These are phyloP conservation scores for Tyrannus savana DNA, from an alignment of 2,113 vertebrate genomes.

Conservation along the genomic window DNA sequence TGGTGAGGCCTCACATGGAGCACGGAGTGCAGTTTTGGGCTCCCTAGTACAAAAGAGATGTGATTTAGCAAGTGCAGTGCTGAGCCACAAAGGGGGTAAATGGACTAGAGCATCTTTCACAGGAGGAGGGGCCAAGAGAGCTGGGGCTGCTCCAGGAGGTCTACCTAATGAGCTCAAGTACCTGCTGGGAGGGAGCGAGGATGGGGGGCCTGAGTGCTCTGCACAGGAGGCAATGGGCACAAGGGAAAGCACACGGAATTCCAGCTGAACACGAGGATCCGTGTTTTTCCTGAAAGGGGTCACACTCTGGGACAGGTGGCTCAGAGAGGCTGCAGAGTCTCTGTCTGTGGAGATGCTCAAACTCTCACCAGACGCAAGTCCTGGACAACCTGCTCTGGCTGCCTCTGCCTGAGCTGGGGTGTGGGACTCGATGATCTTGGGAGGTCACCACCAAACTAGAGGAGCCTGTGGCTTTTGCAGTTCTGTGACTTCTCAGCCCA, in stretches of 20 bases:
- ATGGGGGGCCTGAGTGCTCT: background rate
- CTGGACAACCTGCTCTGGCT: background rate
- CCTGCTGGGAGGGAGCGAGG: background rate
- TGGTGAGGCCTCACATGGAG: background rate
- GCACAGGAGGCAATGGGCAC: background rate
- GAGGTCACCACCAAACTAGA: background rate
- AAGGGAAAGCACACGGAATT: background rate
- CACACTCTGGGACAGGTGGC: background rate
- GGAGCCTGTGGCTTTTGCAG: background rate
- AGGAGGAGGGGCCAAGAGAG: background rate
- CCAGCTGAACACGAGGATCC: background rate
- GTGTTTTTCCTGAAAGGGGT: background rate
- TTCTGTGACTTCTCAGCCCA: background rate
- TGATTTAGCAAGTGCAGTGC: background rate
- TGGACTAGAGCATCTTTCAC: background rate
- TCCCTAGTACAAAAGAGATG: background rate
- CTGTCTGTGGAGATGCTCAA: background rate
- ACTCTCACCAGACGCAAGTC: accelerated
- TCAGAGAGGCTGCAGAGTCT: background rate
- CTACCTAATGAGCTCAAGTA: background rate
- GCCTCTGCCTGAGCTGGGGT: background rate
- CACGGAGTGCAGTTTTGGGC: background rate
- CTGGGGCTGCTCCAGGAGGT: background rate
- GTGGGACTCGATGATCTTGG: background rate
- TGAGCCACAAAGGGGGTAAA: background rate